Conservation (phyloP, 1,140 invertebrate genomes). For the Bradysia coprophila region DNA sequence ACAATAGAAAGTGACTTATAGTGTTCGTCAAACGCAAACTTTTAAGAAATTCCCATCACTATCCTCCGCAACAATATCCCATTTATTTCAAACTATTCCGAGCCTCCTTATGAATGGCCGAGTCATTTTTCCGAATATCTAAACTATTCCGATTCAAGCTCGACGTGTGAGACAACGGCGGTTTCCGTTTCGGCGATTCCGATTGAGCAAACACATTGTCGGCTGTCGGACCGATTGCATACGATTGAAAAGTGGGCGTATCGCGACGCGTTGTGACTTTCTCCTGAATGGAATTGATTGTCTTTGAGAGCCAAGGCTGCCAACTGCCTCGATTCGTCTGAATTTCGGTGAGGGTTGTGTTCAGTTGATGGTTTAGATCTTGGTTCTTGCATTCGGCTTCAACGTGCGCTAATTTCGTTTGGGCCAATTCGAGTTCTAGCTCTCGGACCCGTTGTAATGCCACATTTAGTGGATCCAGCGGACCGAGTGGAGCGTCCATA, state of each 20-base stretch:
- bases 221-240: no score
- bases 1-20: no score
- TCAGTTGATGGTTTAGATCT: slow-evolving; percentile 85
- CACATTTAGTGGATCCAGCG: slow-evolving; percentile 17
- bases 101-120: no score
- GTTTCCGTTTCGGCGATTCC: no score
- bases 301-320: slow-evolving; percentile 81
- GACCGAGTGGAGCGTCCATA: slow-evolving; percentile 15
- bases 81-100: no score
- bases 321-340: slow-evolving; percentile 44
- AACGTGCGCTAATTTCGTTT: slow-evolving; percentile 90
- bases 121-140: no score
- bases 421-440: slow-evolving; percentile 86
- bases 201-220: no score
- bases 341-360: slow-evolving; percentile 59
- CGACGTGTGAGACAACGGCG: no score
- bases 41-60: no score
- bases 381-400: slow-evolving; percentile 95
- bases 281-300: slow-evolving; percentile 26
- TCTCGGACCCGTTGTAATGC: slow-evolving; percentile 58
- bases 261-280: slow-evolving; percentile 16
- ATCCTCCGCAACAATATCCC: no score
- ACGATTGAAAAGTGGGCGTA: slow-evolving; percentile 21
- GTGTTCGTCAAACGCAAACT: no score
- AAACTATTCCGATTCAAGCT: no score